These are phyloP conservation scores for Gymnocephalus cernua DNA, from an alignment of 2,113 vertebrate species.

Conservation along the genomic window DNA sequence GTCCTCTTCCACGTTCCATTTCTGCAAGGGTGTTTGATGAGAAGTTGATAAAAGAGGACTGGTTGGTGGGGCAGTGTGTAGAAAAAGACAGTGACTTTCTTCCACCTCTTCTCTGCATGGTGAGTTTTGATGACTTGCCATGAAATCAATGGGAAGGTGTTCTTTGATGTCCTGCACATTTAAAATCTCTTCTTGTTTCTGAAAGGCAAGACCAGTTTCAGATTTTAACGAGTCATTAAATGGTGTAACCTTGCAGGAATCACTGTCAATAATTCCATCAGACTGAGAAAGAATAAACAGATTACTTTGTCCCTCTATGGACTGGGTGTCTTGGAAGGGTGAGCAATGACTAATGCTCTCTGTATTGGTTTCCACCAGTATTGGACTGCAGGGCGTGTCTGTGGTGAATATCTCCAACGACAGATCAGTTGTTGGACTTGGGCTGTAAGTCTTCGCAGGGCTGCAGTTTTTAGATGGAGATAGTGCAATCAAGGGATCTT, in stretches of 20 bases:
- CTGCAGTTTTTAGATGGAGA: constrained; percentile 27
- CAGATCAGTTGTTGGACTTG: constrained; percentile 46
- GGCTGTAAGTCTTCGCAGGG: constrained; percentile 36
- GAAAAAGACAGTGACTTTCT: constrained; percentile 53
- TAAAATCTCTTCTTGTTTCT: constrained; percentile 70
- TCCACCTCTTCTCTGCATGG: constrained; percentile 68
- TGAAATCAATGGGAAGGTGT: constrained; percentile 74
- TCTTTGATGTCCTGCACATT: constrained; percentile 73
- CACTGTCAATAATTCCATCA: constrained; percentile 52
- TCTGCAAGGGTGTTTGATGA: constrained; percentile 44
- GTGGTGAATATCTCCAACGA: constrained; percentile 57
- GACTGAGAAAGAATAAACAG: constrained; percentile 77
- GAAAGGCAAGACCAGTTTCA: constrained; percentile 46
- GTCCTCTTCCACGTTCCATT: constrained; percentile 43
- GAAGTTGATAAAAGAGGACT: constrained; percentile 62
- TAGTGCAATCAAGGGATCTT: constrained; percentile 33
- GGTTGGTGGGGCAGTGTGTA: constrained; percentile 49
- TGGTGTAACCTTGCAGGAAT: constrained; percentile 51
- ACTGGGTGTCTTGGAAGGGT: constrained; percentile 45
- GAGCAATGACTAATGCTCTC: constrained; percentile 47
- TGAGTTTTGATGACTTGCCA: constrained; percentile 75
- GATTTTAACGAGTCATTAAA: constrained; percentile 60
- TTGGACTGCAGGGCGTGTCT: constrained; percentile 67
- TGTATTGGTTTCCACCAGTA: constrained; percentile 60
- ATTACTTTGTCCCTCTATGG: constrained; percentile 62